phyloP scores from a whole-genome alignment of 2,888 invertebrate species.

The Lasioglossum marginatum region DNA sequence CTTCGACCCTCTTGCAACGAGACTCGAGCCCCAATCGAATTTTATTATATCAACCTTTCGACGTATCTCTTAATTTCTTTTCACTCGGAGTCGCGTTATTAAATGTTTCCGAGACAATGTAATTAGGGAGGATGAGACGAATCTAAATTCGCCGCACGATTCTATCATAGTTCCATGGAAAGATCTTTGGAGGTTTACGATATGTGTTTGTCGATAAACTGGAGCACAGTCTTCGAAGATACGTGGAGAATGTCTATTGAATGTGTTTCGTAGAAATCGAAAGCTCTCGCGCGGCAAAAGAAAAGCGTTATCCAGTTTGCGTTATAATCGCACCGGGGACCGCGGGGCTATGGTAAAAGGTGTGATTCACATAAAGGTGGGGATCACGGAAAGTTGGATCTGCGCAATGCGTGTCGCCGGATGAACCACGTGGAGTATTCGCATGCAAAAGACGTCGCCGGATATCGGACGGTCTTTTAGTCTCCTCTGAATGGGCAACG shows the following conservation, averaged over 20 bases:
- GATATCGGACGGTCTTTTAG: conserved; percentile 69
- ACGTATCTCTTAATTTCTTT: not conserved
- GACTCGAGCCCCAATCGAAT: conserved; percentile 22
- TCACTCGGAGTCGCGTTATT: not conserved
- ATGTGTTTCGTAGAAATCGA: not conserved
- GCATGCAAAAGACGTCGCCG: conserved; percentile 80
- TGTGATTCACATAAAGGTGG: conserved; percentile 72
- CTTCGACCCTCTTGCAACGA: conserved; percentile 18
- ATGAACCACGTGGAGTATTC: conserved; percentile 81
- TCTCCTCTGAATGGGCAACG: conserved; percentile 69
- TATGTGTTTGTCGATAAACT: not conserved
- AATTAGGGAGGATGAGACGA: not conserved
- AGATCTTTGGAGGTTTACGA: not conserved
- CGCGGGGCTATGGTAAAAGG: conserved; percentile 66
- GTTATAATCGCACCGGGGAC: conserved; percentile 39
- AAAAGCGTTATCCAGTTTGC: conserved; percentile 2
- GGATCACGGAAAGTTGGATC: conserved; percentile 75
- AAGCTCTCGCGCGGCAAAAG: not conserved
- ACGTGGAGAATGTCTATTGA: not conserved
- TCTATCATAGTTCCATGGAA: not conserved
- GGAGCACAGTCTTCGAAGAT: not conserved
- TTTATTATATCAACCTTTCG: not conserved
- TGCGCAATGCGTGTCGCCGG: conserved; percentile 80
- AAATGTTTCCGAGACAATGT: not conserved
- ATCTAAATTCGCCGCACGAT: not conserved